Percentiles rank a stretch among this genome's conserved stretches.
Evolutionary conservation across 1,140 invertebrate genomes (phyloP).

Genomic region (Cyclina sinensis): DNA sequence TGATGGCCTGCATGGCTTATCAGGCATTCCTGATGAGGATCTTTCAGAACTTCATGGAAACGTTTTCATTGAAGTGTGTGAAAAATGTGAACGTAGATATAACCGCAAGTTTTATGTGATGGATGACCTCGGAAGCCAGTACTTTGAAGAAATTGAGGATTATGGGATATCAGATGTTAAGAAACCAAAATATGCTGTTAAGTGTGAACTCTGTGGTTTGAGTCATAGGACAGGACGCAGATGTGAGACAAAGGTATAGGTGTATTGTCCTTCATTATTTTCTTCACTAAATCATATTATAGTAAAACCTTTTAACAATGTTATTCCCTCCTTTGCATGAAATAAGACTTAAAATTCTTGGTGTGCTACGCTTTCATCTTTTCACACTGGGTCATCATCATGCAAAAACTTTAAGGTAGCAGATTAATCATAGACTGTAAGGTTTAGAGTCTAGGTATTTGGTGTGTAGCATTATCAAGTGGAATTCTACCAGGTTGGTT

Average conservation of each 20-base stretch:
- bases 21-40: slow-evolving; percentile 93
- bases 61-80: slow-evolving; percentile 93
- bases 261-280: too few species aligned
- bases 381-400: too few species aligned
- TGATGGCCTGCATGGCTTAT: slow-evolving; percentile 96
- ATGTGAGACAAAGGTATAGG: slow-evolving; percentile 78
- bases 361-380: too few species aligned
- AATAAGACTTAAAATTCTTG: too few species aligned
- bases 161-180: slow-evolving; percentile 73
- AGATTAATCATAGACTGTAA: too few species aligned
- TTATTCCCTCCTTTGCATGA: too few species aligned
- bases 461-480: too few species aligned
- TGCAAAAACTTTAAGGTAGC: too few species aligned
- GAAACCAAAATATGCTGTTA: slow-evolving; percentile 73
- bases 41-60: slow-evolving; percentile 94
- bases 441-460: too few species aligned
- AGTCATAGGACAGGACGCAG: slow-evolving; percentile 80
- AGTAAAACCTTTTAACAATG: too few species aligned
- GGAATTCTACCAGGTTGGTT: too few species aligned
- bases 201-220: slow-evolving; percentile 78
- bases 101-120: slow-evolving; percentile 75
- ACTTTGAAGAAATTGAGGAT: slow-evolving; percentile 79
- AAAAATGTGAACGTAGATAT: slow-evolving; percentile 90
- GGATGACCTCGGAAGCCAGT: slow-evolving; percentile 78
- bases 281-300: too few species aligned